A percentile compares a stretch with the other conserved stretches of the same genome.
Conservation (phyloP, 2,113 vertebrate species). For the Theristicus caerulescens region DNA sequence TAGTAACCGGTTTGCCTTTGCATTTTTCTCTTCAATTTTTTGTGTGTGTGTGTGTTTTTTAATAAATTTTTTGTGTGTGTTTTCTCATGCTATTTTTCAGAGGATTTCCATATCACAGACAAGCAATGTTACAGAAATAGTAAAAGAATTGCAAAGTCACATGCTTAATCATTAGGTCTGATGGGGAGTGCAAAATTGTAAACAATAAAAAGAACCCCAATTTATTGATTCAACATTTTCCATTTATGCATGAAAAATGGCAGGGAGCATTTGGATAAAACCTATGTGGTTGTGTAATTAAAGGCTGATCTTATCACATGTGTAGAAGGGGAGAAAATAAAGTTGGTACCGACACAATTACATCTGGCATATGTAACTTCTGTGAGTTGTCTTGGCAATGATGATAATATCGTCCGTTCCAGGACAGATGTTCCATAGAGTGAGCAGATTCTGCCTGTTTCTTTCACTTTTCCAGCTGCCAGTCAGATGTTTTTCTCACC, state of each 20-base stretch:
- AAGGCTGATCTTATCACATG: background rate
- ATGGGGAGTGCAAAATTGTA: background rate
- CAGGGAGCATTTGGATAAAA: background rate
- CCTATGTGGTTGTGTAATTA: background rate
- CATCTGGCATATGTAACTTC: background rate
- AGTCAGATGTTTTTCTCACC: background rate
- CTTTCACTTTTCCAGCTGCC: background rate
- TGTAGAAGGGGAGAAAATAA: background rate
- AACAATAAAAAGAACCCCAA: rapidly evolving
- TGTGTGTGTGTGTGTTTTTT: background rate
- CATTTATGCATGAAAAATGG: background rate
- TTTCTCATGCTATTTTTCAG: background rate
- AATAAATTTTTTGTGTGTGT: too few species aligned
- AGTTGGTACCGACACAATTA: background rate
- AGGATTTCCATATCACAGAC: background rate
- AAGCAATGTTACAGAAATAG: background rate
- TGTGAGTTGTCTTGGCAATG: background rate
- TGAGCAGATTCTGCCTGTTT: background rate
- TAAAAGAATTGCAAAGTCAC: background rate
- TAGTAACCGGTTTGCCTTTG: background rate
- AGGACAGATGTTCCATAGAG: background rate
- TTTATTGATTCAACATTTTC: background rate
- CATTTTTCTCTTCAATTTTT: background rate
- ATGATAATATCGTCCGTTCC: rapidly evolving
- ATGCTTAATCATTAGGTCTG: background rate